Percentiles rank a stretch among this genome's conserved stretches.
phyloP scores from a whole-genome alignment of 2,797 vertebrate species.

The Pseudocheirus occidentalis region DNA sequence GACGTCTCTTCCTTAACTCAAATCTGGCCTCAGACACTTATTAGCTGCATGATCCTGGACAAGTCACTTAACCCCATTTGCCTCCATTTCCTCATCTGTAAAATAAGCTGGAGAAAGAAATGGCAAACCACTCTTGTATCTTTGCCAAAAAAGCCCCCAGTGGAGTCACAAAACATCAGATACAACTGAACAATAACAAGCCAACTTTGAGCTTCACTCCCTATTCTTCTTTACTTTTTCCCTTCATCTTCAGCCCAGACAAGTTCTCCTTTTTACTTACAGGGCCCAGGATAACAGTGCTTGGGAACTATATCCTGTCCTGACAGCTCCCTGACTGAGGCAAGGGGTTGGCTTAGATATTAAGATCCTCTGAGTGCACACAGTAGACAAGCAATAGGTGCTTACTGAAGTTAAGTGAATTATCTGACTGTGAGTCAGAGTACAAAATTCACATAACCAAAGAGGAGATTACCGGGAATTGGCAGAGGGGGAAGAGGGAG shows the following conservation, averaged over 20 bases:
- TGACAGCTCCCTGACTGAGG: neutral
- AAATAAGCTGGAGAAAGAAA: neutral
- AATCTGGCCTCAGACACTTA: neutral
- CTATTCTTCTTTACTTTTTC: neutral
- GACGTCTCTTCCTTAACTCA: neutral
- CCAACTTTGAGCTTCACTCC: neutral
- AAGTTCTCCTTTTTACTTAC: neutral
- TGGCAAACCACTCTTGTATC: neutral
- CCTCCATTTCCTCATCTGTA: neutral
- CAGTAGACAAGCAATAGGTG: neutral
- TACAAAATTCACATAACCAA: neutral
- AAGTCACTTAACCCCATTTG: neutral
- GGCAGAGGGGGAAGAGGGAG: neutral
- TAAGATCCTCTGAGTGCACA: neutral
- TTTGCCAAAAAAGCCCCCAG: neutral
- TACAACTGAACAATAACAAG: neutral
- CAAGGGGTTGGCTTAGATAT: neutral
- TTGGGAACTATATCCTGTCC: neutral
- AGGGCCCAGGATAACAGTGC: neutral
- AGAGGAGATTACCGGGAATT: neutral
- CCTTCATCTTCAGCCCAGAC: neutral
- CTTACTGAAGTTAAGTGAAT: neutral
- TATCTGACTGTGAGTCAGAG: constrained; percentile 17
- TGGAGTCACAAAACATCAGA: neutral
- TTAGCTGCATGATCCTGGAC: neutral